Percentiles rank a stretch among this genome's conserved stretches.
Evolutionary conservation across 2,797 vertebrate species (phyloP).

Genomic region (Enteromius trimaculatus): DNA sequence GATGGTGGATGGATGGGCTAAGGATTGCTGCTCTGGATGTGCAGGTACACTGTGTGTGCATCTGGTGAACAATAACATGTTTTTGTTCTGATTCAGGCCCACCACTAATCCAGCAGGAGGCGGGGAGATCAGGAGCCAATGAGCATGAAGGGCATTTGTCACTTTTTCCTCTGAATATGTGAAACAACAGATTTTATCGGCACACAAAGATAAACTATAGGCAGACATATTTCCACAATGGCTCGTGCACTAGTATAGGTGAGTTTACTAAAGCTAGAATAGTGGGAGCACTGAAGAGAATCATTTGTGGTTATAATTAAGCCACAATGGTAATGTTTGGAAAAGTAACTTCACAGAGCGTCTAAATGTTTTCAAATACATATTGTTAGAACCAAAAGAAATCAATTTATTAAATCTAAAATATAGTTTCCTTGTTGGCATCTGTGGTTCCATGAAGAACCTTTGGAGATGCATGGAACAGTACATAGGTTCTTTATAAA

Average conservation of each 20-base stretch:
- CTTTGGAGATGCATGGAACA: background rate
- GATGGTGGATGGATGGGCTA: constrained; percentile 2
- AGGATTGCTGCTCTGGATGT: background rate
- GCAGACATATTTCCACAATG: constrained; percentile 6
- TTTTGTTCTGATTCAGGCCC: constrained; percentile 48
- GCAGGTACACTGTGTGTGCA: constrained; percentile 28
- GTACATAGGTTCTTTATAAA: no score
- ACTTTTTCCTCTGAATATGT: constrained; percentile 34
- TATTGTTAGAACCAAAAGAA: background rate
- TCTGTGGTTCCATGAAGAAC: background rate
- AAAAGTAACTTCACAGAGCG: background rate
- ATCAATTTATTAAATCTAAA: background rate
- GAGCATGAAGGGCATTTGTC: constrained; percentile 25
- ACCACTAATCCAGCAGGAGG: constrained; percentile 42
- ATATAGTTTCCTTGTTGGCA: no score
- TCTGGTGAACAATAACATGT: constrained; percentile 59
- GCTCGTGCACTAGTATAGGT: background rate
- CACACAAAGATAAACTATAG: constrained; percentile 5
- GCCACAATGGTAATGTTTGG: background rate
- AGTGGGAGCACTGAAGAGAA: background rate
- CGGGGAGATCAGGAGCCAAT: constrained; percentile 17
- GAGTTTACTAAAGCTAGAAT: background rate
- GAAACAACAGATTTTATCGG: constrained; percentile 33
- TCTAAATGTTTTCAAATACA: background rate
- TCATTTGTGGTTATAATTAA: background rate